Evolutionary conservation across 2,113 vertebrate genomes (phyloP), one percentile per base, ranked within the genome.

Genomic region (Oryzias melastigma): DNA sequence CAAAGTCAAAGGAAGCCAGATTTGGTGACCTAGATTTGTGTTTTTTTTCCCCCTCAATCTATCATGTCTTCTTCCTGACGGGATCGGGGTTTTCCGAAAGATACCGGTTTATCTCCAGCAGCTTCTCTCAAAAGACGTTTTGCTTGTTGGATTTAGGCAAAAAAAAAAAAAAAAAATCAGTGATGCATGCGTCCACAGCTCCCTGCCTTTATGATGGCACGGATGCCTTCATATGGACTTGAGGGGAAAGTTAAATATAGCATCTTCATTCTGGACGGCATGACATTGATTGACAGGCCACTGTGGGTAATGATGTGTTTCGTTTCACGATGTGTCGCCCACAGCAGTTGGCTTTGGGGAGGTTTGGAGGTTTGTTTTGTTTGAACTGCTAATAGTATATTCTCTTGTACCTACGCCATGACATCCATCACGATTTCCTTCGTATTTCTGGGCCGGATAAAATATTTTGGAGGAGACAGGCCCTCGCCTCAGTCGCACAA

Each of bases 281-380:
- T 71, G 73, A 68, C 81, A 49, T 40, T 84, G 85, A 88, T 72
- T 85, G 85, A 85, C 87, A 85, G 81, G 59, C 54, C 5, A 16
- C 79, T 62, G 71, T 65, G 71, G 73, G 68, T 82, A 72, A 82
- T 77, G 79, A 85, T 84, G 79, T 73, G 62, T 83, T 77, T 53
- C 17, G 52, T 81, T 78, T 75, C 75, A 63, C 65, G 64, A 53
- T 5, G 41, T 57, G 79, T 69, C 65, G 58, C 84, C 82, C 71
- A 47, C 83, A 80, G 83, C 79, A 72, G 73, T 82, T 53, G 58
- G 68, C 73, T 69, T 82, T 27, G 3, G 72, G 83, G 63, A 75
- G 67, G 45, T 71, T 82, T 47, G 78, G 62, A 78, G 78, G 69
- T 83, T 85, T 83, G 78, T 75, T 80, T 75, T 65, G 76, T 78